phyloP scores from a whole-genome alignment of 53 echinoderm and acorn worm species.

The Holothuria leucospilota region DNA sequence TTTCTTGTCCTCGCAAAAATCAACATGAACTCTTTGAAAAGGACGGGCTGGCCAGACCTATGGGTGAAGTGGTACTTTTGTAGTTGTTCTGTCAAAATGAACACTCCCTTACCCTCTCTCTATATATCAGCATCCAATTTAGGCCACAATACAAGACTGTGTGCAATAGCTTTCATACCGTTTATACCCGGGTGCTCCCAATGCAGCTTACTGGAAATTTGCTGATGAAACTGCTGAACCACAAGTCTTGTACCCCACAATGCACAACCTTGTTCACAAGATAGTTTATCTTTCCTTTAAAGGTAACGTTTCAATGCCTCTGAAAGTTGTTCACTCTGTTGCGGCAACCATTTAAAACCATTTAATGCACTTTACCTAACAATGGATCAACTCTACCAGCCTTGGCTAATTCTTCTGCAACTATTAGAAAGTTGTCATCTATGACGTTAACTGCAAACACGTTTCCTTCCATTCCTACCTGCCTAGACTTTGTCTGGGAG shows the following conservation, averaged over 20 bases:
- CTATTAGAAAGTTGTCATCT: slow-evolving; percentile 58
- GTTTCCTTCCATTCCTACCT: slow-evolving; percentile 12
- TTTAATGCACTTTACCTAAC: background rate
- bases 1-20: slow-evolving; percentile 44
- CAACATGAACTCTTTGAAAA: too few relatives aligned
- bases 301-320: slow-evolving; percentile 4
- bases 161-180: slow-evolving; percentile 58
- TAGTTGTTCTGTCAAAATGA: slow-evolving; percentile 41
- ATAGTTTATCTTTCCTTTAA: slow-evolving; percentile 10
- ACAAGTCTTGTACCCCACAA: slow-evolving; percentile 65
- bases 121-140: slow-evolving; percentile 57
- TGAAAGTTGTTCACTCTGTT: background rate
- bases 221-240: slow-evolving; percentile 30
- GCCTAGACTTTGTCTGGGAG: slow-evolving; percentile 42
- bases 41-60: too few relatives aligned
- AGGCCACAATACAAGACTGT: slow-evolving; percentile 56
- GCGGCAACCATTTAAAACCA: slow-evolving; percentile 8
- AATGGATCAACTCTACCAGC: background rate
- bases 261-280: slow-evolving; percentile 43
- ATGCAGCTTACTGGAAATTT: slow-evolving; percentile 54
- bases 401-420: background rate
- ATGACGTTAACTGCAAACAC: slow-evolving; percentile 32
- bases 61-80: too few relatives aligned
- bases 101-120: slow-evolving; percentile 48
- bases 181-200: slow-evolving; percentile 46